Evolutionary conservation across 2,113 vertebrate genomes (phyloP).

Genomic region (Dasypus novemcinctus): DNA sequence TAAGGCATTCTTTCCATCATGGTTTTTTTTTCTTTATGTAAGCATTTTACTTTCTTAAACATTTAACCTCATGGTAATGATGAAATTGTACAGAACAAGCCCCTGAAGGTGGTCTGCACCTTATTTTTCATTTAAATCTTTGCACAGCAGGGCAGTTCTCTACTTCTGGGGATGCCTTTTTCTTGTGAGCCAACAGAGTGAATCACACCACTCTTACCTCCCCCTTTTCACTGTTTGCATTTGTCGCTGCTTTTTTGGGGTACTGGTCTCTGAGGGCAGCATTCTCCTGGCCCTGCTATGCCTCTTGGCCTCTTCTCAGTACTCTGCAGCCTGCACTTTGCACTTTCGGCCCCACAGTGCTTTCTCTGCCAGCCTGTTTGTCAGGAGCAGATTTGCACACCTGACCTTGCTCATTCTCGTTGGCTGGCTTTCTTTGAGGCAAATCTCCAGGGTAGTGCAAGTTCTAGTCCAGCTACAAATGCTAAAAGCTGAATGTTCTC

Average conservation of each 20-base stretch:
- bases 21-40: background rate
- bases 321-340: background rate
- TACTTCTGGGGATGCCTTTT: background rate
- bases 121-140: background rate
- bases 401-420: background rate
- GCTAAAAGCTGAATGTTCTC: background rate
- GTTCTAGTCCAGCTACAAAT: background rate
- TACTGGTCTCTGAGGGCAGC: background rate
- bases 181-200: rapidly evolving
- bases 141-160: background rate
- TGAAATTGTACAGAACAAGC: background rate
- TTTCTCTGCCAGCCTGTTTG: background rate
- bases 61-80: background rate
- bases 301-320: background rate
- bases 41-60: background rate
- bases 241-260: background rate
- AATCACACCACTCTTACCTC: rapidly evolving
- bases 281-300: too few species aligned
- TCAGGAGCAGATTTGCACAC: background rate
- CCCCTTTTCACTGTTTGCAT: background rate
- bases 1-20: background rate
- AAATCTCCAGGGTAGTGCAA: background rate
- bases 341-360: rapidly evolving
- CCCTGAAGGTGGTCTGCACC: background rate
- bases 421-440: constrained; percentile 15